Base-by-base conservation (phyloP, 35 echinoderm and acorn worm genomes). In the Chiridota heheva region DNA sequence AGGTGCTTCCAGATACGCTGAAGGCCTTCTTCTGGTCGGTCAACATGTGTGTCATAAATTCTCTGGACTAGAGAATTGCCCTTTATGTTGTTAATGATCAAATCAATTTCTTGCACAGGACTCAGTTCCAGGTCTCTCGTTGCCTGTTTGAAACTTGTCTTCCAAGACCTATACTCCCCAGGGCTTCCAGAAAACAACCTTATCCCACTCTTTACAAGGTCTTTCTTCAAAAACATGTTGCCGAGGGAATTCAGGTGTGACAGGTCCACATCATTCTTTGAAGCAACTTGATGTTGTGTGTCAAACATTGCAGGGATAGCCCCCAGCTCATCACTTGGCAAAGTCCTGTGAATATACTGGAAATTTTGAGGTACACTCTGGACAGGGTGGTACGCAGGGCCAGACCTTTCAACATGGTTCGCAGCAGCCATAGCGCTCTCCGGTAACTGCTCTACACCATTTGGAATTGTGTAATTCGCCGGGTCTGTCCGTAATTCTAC, bases 21-120 rank as follows among this genome's bases (percentile, higher is more conserved):
- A 8, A 86, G 45, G 32, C 82, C 89, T 47, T 79, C 17, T 63
- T 91, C 47, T 5, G 74, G 82, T n/a, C 44, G 73, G 64, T 91
- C 73, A 0, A 86, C 82, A 86, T 86, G 81, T 32, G 81, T 91
- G 25, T 68, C 74, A 86, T 85, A 63, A 64, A 85, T 84, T 18
- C 40, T 73, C 72, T 39, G 47, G 31, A 81, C 65, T 22, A 88
- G 48, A 43, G 72, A 22, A 29, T 76, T 74, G 6, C 70, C 70
- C 22, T 60, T 43, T 2, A 86, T 59, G 51, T 58, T 71, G 56
- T 61, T 17, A 10, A 86, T 38, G 29, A 86, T 76, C 36, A 77
- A 35, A 36, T 86, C 59, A 13, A 86, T 58, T 67, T 76, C 41
- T 46, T 86, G 53, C 18, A 42, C n/a, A 7, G 83, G 70, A 48